Percentiles rank a stretch among this genome's conserved stretches.
These are phyloP conservation scores for Drosophila micromelanica DNA, from an alignment of 1,140 invertebrate genomes.

Conservation along the genomic window DNA sequence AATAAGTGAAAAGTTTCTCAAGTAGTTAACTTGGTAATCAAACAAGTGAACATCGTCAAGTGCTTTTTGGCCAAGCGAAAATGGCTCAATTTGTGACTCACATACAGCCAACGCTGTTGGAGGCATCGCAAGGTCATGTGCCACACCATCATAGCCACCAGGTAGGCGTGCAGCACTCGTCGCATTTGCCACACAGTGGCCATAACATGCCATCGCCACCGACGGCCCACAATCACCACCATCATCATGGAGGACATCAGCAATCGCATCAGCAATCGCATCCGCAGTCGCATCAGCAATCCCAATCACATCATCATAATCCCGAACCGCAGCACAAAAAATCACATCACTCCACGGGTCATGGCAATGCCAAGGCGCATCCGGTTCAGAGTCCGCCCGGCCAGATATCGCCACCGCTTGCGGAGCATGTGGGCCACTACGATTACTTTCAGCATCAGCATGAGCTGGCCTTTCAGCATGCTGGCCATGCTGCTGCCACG, in stretches of 20 bases:
- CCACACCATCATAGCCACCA: conserved; percentile 84
- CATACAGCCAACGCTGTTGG: conserved; percentile 86
- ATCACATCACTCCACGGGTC: conserved; percentile 41
- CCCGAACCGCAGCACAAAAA: conserved; percentile 42
- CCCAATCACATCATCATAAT: conserved; percentile 55
- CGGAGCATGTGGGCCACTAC: conserved; percentile 64
- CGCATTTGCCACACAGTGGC: conserved; percentile 82
- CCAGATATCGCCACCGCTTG: conserved; percentile 55
- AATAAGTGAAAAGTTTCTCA: conserved; percentile 33
- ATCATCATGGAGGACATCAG: conserved; percentile 51
- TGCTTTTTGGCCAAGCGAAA: conserved; percentile 31
- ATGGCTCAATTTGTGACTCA: conserved; percentile 87
- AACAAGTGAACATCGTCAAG: conserved; percentile 62
- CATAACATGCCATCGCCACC: conserved; percentile 84
- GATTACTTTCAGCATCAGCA: conserved; percentile 72
- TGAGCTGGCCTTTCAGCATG: conserved; percentile 58
- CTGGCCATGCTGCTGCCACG: conserved; percentile 36
- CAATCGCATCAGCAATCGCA: conserved; percentile 34
- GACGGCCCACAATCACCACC: conserved; percentile 82
- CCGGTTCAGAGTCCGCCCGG: conserved; percentile 66
- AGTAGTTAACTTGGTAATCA: conserved; percentile 40
- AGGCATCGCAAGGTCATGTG: conserved; percentile 85
- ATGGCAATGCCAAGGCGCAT: conserved; percentile 41
- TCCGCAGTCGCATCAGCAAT: not conserved
- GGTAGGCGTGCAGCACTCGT: conserved; percentile 79